Base-by-base conservation (phyloP, 2,888 invertebrate genomes). In the Tillus elongatus region DNA sequence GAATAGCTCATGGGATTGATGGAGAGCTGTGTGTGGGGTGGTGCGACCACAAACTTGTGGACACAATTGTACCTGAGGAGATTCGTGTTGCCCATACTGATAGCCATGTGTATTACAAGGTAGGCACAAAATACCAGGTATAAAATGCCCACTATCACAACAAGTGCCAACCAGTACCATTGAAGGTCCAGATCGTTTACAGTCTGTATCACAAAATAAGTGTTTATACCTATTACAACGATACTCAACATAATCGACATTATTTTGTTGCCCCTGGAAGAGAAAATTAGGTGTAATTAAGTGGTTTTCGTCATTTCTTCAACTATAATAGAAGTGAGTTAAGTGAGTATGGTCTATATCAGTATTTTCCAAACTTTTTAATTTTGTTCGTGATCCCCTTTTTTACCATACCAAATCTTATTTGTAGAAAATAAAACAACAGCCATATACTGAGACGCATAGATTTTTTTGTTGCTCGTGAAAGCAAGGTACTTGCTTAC, bases 41-140 rank as follows among this genome's bases (percentile, higher is more conserved):
- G 71, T 3, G 63, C 66, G 39, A 73, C 66, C 38, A 79, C 67
- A 50, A 71, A 77, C 53, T 72, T 74, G 39, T 65, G 70, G 16
- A 79, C 68, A 51, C 73, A 64, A 68, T 72, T 60, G 53, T 68
- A 69, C 39, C 71, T 67, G 39, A 67, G 62, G 15, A 77, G 60
- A 41, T 62, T 62, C 26, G 68, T 68, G 42, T 70, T 73, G 29
- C 79, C 78, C 77, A 82, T 80, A 40, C 72, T 74, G 31, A 79
- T 71, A 31, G 72, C 67, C 74, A 82, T 78, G 56, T 82, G 82
- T 56, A 84, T 68, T 44, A 81, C 75, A 56, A 89, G 69, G 62
- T 88, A 89, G 6, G 74, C 47, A 52, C 84, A 79, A 63, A 88
- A 85, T 2, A 72, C 44, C 29, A 88, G 60, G 64, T 90, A 90